Percentiles rank a stretch among this genome's conserved stretches.
phyloP scores from a whole-genome alignment of 2,888 invertebrate genomes.

The Acrobasis repandana region DNA sequence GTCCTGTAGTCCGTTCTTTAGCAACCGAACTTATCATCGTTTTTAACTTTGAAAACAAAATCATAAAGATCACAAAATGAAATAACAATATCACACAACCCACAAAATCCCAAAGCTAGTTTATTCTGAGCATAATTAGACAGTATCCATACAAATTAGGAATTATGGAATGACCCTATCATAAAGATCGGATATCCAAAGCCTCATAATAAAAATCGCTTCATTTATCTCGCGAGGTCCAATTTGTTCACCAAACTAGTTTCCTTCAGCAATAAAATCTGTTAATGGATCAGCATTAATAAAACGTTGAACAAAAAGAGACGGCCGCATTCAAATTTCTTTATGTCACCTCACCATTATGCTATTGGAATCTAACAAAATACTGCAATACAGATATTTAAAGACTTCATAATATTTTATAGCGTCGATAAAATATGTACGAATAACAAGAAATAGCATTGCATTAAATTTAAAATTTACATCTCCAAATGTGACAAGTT shows the following conservation, averaged over 20 bases:
- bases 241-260: constrained; percentile 69
- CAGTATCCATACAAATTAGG: constrained; percentile 44
- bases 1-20: too few relatives aligned
- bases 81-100: neutral
- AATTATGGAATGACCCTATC: constrained; percentile 53
- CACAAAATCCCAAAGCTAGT: constrained; percentile 32
- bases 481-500: constrained; percentile 4
- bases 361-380: constrained; percentile 46
- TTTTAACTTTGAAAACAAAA: neutral
- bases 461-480: constrained; percentile 2
- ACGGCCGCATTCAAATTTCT: constrained; percentile 59
- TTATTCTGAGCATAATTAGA: constrained; percentile 44
- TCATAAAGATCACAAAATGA: neutral
- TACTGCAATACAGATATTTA: constrained; percentile 49
- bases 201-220: constrained; percentile 55
- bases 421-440: constrained; percentile 23
- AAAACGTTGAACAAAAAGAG: constrained; percentile 60
- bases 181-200: constrained; percentile 54
- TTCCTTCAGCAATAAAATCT: constrained; percentile 61
- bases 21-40: neutral
- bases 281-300: constrained; percentile 73
- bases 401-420: constrained; percentile 47
- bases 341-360: constrained; percentile 52
- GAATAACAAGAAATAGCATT: constrained; percentile 16
- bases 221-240: constrained; percentile 58